Conservation (phyloP, 2,888 invertebrate genomes). For the Diarsia mendica region DNA sequence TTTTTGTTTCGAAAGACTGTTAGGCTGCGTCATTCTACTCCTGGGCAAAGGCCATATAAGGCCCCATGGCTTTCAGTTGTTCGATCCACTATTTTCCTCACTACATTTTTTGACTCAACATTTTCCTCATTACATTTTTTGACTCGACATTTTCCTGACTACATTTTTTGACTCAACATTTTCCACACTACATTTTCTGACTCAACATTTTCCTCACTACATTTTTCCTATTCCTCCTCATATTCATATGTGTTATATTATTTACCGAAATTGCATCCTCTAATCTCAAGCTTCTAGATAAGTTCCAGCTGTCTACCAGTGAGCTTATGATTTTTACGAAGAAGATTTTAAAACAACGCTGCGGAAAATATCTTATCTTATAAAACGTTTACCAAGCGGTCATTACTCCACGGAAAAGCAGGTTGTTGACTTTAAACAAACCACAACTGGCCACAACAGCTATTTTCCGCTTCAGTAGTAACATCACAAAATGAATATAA, state of each 20-base stretch:
- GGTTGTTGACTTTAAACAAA: conserved; percentile 33
- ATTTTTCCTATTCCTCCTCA: too few relatives aligned
- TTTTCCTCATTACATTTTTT: too few relatives aligned
- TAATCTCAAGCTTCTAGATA: neutral
- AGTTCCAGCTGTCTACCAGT: neutral
- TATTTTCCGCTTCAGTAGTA: conserved; percentile 32
- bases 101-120: too few relatives aligned
- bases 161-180: too few relatives aligned
- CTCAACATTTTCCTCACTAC: too few relatives aligned
- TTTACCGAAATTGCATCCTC: neutral
- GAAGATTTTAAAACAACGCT: neutral
- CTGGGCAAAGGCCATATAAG: too few relatives aligned
- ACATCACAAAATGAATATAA: conserved; percentile 10
- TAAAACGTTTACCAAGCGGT: conserved; percentile 6
- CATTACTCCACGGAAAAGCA: neutral
- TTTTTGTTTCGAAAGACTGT: neutral
- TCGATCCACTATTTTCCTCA: too few relatives aligned
- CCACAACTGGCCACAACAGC: conserved; percentile 35
- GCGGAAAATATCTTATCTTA: neutral
- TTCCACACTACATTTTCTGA: too few relatives aligned
- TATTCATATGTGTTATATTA: too few relatives aligned
- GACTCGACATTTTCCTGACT: too few relatives aligned
- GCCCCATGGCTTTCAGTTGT: too few relatives aligned
- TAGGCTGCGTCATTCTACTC: too few relatives aligned
- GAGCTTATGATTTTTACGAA: neutral